phyloP scores from a whole-genome alignment of 2,888 invertebrate genomes.

The Melangyna quadrimaculata region DNA sequence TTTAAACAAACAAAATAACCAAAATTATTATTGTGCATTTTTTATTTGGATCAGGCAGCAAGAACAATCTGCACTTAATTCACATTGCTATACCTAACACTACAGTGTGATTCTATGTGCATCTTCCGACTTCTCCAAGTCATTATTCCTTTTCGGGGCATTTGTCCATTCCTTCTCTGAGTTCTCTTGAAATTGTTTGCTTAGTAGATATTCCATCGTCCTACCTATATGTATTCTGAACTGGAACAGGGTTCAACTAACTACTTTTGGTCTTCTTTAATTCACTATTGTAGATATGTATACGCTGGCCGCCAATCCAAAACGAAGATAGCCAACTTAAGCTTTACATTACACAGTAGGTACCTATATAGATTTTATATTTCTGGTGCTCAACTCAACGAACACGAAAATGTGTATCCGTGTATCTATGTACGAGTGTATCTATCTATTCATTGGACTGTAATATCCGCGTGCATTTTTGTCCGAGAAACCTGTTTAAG shows the following conservation, averaged over 20 bases:
- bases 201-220: background rate
- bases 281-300: constrained; percentile 1
- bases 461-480: constrained; percentile 55
- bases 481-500: constrained; percentile 53
- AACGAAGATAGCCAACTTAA: constrained; percentile 12
- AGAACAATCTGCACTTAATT: background rate
- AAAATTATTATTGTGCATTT: background rate
- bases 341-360: background rate
- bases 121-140: constrained; percentile 8
- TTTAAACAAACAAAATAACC: no score
- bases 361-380: constrained; percentile 11
- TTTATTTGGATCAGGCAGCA: constrained; percentile 15
- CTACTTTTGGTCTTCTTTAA: constrained; percentile 53
- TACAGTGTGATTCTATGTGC: background rate
- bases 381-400: constrained; percentile 1
- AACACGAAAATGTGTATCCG: constrained; percentile 27
- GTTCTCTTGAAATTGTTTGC: constrained; percentile 45
- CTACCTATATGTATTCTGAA: background rate
- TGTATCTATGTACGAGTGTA: no score
- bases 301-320: background rate
- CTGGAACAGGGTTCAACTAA: constrained; percentile 57
- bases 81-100: background rate
- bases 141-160: constrained; percentile 63
- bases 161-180: constrained; percentile 27
- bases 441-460: background rate